phyloP scores from a whole-genome alignment of 2,888 invertebrate genomes.

The Drosophila multiciliata region DNA sequence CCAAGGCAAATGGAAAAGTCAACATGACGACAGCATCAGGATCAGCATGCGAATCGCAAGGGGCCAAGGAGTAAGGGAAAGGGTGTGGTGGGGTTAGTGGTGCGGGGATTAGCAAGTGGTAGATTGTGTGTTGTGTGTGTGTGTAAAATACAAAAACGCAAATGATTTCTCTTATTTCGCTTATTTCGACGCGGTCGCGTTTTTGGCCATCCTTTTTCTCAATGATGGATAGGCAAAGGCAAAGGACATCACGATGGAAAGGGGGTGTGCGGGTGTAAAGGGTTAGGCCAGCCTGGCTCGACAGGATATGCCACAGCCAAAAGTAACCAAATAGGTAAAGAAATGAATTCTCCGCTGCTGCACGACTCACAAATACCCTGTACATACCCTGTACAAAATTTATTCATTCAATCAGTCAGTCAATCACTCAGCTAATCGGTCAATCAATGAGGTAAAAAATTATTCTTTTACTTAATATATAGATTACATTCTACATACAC shows the following conservation, averaged over 20 bases:
- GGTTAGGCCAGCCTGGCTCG: slow-evolving; percentile 4
- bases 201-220: slow-evolving; percentile 10
- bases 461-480: not conserved
- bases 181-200: slow-evolving; percentile 64
- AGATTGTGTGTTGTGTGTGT: slow-evolving; percentile 25
- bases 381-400: too few relatives aligned
- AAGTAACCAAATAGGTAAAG: slow-evolving; percentile 5
- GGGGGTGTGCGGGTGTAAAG: not conserved
- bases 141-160: slow-evolving; percentile 64
- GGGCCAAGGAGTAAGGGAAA: not conserved
- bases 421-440: not conserved
- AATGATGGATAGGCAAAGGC: slow-evolving; percentile 34
- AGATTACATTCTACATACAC: not conserved
- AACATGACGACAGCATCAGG: slow-evolving; percentile 59
- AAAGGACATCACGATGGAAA: not conserved
- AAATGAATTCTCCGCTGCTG: not conserved
- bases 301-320: slow-evolving; percentile 13
- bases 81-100: not conserved
- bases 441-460: not conserved
- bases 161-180: slow-evolving; percentile 77
- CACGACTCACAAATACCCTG: slow-evolving; percentile 8
- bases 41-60: slow-evolving; percentile 47
- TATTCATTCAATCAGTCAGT: not conserved
- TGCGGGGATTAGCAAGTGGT: slow-evolving; percentile 52
- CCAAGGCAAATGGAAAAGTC: slow-evolving; percentile 78